Evolutionary conservation across 2,113 vertebrate species (phyloP), one percentile per base, ranked within the genome.

Genomic region (Caretta caretta): DNA sequence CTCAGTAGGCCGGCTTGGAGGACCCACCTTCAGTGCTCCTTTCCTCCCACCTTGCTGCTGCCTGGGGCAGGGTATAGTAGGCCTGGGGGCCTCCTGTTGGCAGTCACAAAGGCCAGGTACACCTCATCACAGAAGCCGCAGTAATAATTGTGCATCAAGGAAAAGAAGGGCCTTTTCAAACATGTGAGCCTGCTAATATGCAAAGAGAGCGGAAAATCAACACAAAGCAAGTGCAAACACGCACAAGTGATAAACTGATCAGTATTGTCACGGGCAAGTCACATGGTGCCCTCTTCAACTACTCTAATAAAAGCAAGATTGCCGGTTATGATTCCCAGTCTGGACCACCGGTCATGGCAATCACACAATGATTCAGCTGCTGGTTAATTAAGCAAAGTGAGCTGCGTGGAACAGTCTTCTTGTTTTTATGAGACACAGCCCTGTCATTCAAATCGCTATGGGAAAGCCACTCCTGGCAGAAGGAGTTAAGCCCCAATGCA

Each of bases 211-310:
- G 92, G 86, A 93, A 92, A 94, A 97, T 97, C 90, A 95, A 89
- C 90, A 80, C 96, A 96, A 94, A 95, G 93, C 93, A 92, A 93
- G 91, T 87, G 76, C 50, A 96, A 95, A 92, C 80, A 93, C 93
- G 95, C 95, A 94, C 80, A 57, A 92, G 92, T 95, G 57, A 97
- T 93, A 96, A 94, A 97, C 97, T 95, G 92, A 97, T 95, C 96
- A 96, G 93, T 92, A 95, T 92, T 93, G 54, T 57, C 81, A 91
- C 25, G 31, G 91, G 85, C 80, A 96, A 96, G 97, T 92, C 80
- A 95, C 88, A 90, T 29, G 49, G 53, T 35, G 83, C 50, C 56
- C 72, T 92, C 50, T 79, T 93, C 84, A 82, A 86, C 95, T 94
- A 92, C 51, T 90, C 19, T 93, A 87, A 94, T 48, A 84, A 93